These are phyloP conservation scores for Galeopterus variegatus DNA, from an alignment of 2,113 vertebrate genomes.

Conservation along the genomic window DNA sequence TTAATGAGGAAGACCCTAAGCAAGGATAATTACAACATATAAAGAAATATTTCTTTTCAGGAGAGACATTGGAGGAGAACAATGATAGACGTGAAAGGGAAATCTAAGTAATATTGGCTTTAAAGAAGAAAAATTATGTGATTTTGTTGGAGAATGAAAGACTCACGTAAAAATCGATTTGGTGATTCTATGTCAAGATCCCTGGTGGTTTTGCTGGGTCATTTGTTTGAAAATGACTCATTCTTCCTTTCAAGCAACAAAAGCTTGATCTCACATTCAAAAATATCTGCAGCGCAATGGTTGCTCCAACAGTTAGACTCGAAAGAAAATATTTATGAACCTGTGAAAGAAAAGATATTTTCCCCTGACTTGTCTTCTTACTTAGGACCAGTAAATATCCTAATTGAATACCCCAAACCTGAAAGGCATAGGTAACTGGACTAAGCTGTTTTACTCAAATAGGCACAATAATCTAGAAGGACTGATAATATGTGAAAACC, in stretches of 20 bases:
- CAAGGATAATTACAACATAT: neutral
- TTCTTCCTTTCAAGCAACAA: slow-evolving; percentile 72
- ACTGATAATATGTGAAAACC: neutral
- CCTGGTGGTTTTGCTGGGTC: neutral
- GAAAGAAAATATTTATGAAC: slow-evolving; percentile 31
- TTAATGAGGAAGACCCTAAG: neutral
- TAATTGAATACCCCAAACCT: neutral
- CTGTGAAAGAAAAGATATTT: neutral
- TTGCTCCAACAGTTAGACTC: slow-evolving; percentile 40
- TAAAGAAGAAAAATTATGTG: neutral
- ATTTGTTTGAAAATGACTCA: slow-evolving; percentile 71
- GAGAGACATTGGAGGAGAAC: neutral
- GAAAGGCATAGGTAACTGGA: neutral
- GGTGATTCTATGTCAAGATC: neutral
- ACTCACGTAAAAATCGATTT: neutral
- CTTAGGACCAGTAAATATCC: neutral
- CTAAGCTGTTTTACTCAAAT: neutral
- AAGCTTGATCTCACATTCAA: slow-evolving; percentile 62
- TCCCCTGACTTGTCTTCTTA: neutral
- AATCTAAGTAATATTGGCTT: slow-evolving; percentile 39
- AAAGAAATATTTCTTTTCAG: slow-evolving; percentile 6
- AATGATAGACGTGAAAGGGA: slow-evolving; percentile 43
- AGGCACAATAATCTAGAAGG: neutral
- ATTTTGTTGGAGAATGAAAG: neutral
- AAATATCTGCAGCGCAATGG: slow-evolving; percentile 29